Evolutionary conservation across 2,888 invertebrate genomes (phyloP).

Genomic region (Drosophila prolongata): DNA sequence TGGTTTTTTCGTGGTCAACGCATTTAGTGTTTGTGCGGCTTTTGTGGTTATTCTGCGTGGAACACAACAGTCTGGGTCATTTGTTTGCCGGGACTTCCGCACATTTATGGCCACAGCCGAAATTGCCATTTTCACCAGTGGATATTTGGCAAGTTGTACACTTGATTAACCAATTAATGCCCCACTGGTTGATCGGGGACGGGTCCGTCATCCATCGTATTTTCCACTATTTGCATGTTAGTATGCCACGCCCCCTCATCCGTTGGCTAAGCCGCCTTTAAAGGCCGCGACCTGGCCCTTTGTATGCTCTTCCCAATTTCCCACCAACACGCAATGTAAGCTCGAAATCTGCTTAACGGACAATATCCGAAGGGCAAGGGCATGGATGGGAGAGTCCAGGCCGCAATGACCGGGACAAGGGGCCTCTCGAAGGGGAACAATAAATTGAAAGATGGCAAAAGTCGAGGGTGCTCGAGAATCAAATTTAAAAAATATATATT

Average conservation of each 20-base stretch:
- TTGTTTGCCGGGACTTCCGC: slow-evolving; percentile 50
- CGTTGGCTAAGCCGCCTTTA: slow-evolving; percentile 24
- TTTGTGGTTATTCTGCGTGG: slow-evolving; percentile 55
- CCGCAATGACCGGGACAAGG: slow-evolving; percentile 17
- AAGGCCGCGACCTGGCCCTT: slow-evolving; percentile 15
- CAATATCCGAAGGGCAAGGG: slow-evolving; percentile 10
- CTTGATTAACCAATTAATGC: slow-evolving; percentile 44
- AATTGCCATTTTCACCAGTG: slow-evolving; percentile 41
- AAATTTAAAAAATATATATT: slow-evolving; percentile 33
- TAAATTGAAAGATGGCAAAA: slow-evolving; percentile 33
- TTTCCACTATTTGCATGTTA: slow-evolving; percentile 25
- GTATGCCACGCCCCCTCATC: neutral
- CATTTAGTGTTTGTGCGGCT: slow-evolving; percentile 58
- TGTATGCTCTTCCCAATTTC: slow-evolving; percentile 30
- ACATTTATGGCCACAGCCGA: slow-evolving; percentile 36
- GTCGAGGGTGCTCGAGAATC: slow-evolving; percentile 37
- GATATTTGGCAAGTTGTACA: slow-evolving; percentile 33
- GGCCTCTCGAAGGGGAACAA: slow-evolving; percentile 25
- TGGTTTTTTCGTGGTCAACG: slow-evolving; percentile 32
- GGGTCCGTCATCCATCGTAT: neutral
- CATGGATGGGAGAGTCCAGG: slow-evolving; percentile 11
- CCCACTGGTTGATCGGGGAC: neutral
- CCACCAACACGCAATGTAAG: slow-evolving; percentile 34
- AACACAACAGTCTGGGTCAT: slow-evolving; percentile 21
- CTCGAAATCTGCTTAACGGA: slow-evolving; percentile 39